These are phyloP conservation scores for Regulus satrapa DNA, from an alignment of 2,113 vertebrate genomes.

Conservation along the genomic window DNA sequence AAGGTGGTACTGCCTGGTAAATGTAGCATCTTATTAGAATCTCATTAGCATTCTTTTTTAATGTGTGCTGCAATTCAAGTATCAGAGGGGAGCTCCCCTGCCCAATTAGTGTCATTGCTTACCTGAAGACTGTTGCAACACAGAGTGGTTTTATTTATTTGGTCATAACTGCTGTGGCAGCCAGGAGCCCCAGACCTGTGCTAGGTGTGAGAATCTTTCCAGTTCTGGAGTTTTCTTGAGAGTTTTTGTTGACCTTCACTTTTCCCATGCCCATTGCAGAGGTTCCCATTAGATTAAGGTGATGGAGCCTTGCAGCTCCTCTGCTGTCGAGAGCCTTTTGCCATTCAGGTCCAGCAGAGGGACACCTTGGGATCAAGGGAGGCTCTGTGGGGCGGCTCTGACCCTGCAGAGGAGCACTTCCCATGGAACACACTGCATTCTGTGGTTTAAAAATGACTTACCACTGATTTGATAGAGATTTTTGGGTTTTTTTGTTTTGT, in stretches of 20 bases:
- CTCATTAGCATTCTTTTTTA: neutral
- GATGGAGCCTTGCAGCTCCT: neutral
- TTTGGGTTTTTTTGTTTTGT: neutral
- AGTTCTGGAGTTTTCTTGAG: neutral
- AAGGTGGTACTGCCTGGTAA: neutral
- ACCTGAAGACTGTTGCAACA: neutral
- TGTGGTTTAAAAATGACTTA: neutral
- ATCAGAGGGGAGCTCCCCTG: neutral
- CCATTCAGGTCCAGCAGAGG: neutral
- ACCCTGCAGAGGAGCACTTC: neutral
- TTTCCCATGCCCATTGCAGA: neutral
- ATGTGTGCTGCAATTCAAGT: neutral
- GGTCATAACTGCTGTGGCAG: neutral
- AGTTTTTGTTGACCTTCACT: neutral
- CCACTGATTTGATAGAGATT: neutral
- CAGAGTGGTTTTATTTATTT: neutral
- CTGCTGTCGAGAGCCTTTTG: neutral
- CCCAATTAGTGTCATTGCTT: neutral
- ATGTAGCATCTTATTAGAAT: neutral
- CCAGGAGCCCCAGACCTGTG: neutral
- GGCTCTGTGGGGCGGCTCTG: neutral
- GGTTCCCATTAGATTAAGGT: neutral
- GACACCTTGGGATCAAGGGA: fast-evolving
- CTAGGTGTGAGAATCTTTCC: neutral
- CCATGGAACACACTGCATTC: neutral